Percentiles rank a stretch among this genome's conserved stretches.
These are phyloP conservation scores for Triops cancriformis DNA, from an alignment of 1,140 invertebrate species.

Conservation along the genomic window DNA sequence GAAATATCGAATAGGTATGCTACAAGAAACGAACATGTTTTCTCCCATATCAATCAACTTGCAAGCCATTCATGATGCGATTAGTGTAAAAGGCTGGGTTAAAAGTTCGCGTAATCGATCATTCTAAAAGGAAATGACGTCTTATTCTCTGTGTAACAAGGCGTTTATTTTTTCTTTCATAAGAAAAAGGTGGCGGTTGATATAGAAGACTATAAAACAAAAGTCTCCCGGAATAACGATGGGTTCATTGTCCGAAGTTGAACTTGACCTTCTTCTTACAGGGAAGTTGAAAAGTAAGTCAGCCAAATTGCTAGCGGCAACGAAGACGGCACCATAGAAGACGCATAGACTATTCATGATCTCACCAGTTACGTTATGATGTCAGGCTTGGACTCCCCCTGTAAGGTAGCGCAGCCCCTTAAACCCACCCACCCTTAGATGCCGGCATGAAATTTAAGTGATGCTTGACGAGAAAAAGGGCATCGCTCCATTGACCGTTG, in stretches of 20 bases:
- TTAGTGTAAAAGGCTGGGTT: background rate
- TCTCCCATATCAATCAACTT: background rate
- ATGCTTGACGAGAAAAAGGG: background rate
- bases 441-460: background rate
- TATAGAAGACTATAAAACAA: background rate
- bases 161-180: background rate
- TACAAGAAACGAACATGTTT: too few relatives aligned
- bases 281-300: constrained; percentile 5
- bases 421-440: background rate
- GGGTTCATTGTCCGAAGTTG: constrained; percentile 13
- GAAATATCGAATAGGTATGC: too few relatives aligned
- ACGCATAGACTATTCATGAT: constrained; percentile 2
- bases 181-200: background rate
- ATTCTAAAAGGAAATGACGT: background rate
- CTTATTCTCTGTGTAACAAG: background rate
- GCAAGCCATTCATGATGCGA: background rate
- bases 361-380: background rate
- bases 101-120: background rate
- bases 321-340: background rate
- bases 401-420: background rate
- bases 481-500: background rate
- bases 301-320: background rate
- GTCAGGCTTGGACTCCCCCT: background rate
- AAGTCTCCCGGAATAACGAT: background rate
- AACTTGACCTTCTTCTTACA: constrained; percentile 10